phyloP scores from a whole-genome alignment of 1,140 invertebrate genomes.

The Eufriesea mexicana region DNA sequence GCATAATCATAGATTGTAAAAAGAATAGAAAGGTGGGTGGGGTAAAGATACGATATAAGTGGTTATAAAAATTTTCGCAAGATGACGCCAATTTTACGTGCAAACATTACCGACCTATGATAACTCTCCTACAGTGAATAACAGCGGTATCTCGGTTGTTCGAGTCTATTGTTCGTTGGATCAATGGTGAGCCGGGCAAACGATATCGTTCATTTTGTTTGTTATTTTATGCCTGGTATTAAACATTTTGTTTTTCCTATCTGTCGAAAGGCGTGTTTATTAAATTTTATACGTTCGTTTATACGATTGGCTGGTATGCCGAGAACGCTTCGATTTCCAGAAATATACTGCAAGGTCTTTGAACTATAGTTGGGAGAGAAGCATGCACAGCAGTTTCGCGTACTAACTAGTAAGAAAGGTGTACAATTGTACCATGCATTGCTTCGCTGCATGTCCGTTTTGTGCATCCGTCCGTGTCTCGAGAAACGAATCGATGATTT shows the following conservation, averaged over 20 bases:
- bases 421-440: background rate
- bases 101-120: constrained; percentile 10
- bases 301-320: background rate
- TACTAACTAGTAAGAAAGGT: background rate
- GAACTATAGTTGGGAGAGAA: constrained; percentile 54
- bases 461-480: constrained; percentile 29
- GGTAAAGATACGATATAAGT: background rate
- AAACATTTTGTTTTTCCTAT: background rate
- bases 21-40: too few relatives aligned
- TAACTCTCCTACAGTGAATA: background rate
- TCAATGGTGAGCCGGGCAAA: background rate
- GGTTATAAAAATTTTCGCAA: background rate
- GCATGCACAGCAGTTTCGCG: background rate
- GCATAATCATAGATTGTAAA: background rate
- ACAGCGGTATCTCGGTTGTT: background rate
- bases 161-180: background rate
- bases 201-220: background rate
- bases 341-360: constrained; percentile 66
- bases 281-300: background rate
- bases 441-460: constrained; percentile 20
- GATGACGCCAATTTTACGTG: background rate
- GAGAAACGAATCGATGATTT: constrained; percentile 9
- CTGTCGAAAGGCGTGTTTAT: background rate
- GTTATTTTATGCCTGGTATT: background rate
- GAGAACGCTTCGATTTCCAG: constrained; percentile 55